Evolutionary conservation across 2,888 invertebrate species (phyloP).

Genomic region (Drosophila infuscata): DNA sequence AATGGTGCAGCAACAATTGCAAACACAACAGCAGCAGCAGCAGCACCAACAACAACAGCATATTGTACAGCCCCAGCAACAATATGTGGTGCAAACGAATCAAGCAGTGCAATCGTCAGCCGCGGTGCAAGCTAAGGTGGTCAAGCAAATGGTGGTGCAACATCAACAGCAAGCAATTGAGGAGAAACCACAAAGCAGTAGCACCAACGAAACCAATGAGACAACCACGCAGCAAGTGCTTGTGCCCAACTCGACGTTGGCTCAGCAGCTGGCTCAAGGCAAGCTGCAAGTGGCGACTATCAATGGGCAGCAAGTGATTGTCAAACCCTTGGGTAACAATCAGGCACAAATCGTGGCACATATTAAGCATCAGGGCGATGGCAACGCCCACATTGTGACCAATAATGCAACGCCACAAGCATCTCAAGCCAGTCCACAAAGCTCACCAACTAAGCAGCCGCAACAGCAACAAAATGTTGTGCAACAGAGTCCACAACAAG

Average conservation of each 20-base stretch:
- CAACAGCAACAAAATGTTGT: conserved; percentile 47
- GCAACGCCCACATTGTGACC: conserved; percentile 84
- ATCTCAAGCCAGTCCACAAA: conserved; percentile 71
- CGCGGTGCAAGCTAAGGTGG: conserved; percentile 61
- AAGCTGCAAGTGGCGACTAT: conserved; percentile 94
- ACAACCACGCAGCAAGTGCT: conserved; percentile 88
- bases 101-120: conserved; percentile 67
- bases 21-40: conserved; percentile 55
- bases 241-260: conserved; percentile 91
- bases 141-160: conserved; percentile 79
- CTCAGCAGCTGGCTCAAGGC: conserved; percentile 92
- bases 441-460: conserved; percentile 54
- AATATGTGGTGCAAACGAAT: conserved; percentile 74
- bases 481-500: conserved; percentile 49
- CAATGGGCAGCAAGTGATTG: conserved; percentile 93
- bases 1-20: conserved; percentile 73
- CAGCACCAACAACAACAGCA: conserved; percentile 63
- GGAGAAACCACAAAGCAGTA: conserved; percentile 73
- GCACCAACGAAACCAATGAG: conserved; percentile 80
- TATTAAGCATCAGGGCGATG: conserved; percentile 87
- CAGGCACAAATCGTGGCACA: conserved; percentile 92
- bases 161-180: conserved; percentile 61
- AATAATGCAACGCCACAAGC: conserved; percentile 77
- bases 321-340: conserved; percentile 91
- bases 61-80: conserved; percentile 77